Base-by-base conservation (phyloP, 1,140 invertebrate species). In the Nymphalis io region DNA sequence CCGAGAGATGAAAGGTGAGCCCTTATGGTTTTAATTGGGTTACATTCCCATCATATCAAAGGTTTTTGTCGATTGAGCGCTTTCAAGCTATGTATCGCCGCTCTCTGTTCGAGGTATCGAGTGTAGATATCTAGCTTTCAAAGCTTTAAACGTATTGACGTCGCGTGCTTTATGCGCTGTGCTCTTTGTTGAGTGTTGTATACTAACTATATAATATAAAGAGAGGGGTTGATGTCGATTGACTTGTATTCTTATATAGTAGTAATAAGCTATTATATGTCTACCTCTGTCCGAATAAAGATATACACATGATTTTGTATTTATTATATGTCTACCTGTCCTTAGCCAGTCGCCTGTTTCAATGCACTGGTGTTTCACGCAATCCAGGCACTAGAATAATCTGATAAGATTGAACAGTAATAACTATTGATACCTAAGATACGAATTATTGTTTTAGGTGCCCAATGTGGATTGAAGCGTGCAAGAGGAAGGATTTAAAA, bases 1-100 rank as follows among this genome's bases (percentile, higher is more conserved):
- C 72, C 72, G 15, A 53, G 68, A 0, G 72, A 74, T 60, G 72
- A 74, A 38, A 74, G 72, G 72, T 74, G 39, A 15, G 16, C 51
- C 12, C 51, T 55, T 55, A n/a, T 23, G 51, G 21, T 55, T 18
- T 55, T 55, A 55, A 55, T 55, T 55, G 51, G 21, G 20, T 33
- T 27, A 27, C 12, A 55, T 55, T 3, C 13, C 21, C 11, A 11
- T 27, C 51, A 21, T 27, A 51, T 51, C 48, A 51, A 51, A 51
- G 48, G 18, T 51, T 51, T 51, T 55, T 55, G 12, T 33, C 51
- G 21, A 53, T 55, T 20, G 51, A 27, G 51, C n/a, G 51, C 2
- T 13, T 27, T 12, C 20, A 12, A 44, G 40, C 3, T 55, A 20
- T 55, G 51, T 44, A 44, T 42, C n/a, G 46, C 51, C n/a, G 46